These are phyloP conservation scores for Chrysochloris asiatica DNA, from an alignment of 2,113 vertebrate species.

Conservation along the genomic window DNA sequence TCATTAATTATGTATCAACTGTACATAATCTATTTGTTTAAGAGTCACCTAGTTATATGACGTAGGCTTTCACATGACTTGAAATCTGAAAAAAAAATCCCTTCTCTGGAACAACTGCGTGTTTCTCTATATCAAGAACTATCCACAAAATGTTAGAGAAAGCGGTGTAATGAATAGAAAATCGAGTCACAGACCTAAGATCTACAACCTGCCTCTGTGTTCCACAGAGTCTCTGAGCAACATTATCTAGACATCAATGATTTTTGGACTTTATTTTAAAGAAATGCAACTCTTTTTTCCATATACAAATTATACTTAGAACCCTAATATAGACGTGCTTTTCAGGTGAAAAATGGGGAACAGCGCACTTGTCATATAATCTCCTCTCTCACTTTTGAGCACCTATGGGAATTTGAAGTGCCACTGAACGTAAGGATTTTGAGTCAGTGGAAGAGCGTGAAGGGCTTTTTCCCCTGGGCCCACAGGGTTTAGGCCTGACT, in stretches of 20 bases:
- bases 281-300: neutral
- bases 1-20: neutral
- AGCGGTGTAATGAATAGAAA: neutral
- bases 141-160: neutral
- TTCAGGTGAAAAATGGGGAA: fast-evolving
- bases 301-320: neutral
- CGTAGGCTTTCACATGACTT: neutral
- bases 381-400: neutral
- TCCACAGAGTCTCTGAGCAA: neutral
- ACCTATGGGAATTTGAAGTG: neutral
- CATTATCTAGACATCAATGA: neutral
- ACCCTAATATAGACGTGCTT: too few species aligned
- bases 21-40: neutral
- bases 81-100: neutral
- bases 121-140: neutral
- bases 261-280: neutral
- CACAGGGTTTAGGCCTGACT: neutral
- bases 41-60: neutral
- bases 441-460: neutral
- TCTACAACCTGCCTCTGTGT: neutral
- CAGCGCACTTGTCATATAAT: neutral
- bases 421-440: neutral
- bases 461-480: too few species aligned
- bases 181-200: too few species aligned
- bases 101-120: neutral